Percentiles rank a stretch among this genome's conserved stretches.
Evolutionary conservation across 2,113 vertebrate species (phyloP).

Genomic region (Brachypteracias leptosomus): DNA sequence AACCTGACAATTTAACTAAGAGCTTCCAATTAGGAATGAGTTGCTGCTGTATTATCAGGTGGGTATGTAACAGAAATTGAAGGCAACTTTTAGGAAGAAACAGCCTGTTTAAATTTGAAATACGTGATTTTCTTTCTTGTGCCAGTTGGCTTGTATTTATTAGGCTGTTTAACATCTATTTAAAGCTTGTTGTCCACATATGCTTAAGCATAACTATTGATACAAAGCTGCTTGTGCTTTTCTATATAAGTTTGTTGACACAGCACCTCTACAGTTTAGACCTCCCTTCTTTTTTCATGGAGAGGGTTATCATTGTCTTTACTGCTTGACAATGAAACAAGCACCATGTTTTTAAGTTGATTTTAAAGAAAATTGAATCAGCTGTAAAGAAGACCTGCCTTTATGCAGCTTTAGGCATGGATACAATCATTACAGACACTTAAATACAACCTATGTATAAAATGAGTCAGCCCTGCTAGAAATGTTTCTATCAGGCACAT

Average conservation of each 20-base stretch:
- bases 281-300: rapidly evolving
- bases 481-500: neutral
- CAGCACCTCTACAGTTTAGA: neutral
- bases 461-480: neutral
- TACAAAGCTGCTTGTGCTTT: neutral
- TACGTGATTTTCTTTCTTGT: neutral
- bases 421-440: neutral
- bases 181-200: neutral
- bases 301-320: neutral
- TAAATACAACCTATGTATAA: neutral
- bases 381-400: neutral
- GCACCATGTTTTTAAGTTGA: neutral
- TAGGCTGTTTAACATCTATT: neutral
- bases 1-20: neutral
- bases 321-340: neutral
- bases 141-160: neutral
- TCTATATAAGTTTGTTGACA: neutral
- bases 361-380: neutral
- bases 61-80: neutral
- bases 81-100: neutral
- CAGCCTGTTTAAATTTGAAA: neutral
- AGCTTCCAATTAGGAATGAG: neutral
- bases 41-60: neutral
- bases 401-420: neutral
- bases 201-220: neutral